Conservation (phyloP, 2,797 vertebrate genomes). For the Eulemur mongoz region DNA sequence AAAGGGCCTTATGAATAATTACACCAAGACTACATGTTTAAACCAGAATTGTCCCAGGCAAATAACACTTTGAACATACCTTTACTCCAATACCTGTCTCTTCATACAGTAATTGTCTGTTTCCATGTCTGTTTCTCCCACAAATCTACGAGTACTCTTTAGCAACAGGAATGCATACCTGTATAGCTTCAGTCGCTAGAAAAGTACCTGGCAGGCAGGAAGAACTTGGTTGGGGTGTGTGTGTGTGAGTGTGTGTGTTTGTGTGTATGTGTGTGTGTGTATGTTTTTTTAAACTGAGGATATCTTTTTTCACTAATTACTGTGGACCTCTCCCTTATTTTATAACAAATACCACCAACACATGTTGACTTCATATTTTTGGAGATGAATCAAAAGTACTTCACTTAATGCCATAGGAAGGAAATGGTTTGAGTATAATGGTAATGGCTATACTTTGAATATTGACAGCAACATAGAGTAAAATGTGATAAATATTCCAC, state of each 20-base stretch:
- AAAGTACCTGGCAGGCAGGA: not conserved
- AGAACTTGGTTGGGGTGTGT: not conserved
- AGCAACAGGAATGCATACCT: not conserved
- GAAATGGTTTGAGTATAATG: conserved; percentile 26
- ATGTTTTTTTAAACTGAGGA: not conserved
- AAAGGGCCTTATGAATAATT: conserved; percentile 33
- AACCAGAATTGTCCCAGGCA: not conserved
- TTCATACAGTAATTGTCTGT: not conserved
- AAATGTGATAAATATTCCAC: conserved; percentile 11
- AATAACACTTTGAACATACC: not conserved
- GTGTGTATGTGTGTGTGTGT: not conserved
- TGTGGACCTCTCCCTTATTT: not conserved
- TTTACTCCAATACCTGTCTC: not conserved
- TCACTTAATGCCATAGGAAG: conserved; percentile 15
- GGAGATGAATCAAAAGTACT: conserved; percentile 50
- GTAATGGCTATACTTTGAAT: conserved; percentile 38
- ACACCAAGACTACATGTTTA: not conserved
- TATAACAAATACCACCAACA: conserved; percentile 35
- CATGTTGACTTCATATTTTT: conserved; percentile 28
- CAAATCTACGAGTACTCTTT: not conserved
- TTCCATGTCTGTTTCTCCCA: not conserved
- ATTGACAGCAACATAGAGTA: conserved; percentile 13
- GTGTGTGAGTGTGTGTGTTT: not conserved
- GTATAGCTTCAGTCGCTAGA: not conserved
- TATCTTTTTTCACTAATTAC: not conserved